Base-by-base conservation (phyloP, 2,797 vertebrate species). In the Manis crassicaudata region DNA sequence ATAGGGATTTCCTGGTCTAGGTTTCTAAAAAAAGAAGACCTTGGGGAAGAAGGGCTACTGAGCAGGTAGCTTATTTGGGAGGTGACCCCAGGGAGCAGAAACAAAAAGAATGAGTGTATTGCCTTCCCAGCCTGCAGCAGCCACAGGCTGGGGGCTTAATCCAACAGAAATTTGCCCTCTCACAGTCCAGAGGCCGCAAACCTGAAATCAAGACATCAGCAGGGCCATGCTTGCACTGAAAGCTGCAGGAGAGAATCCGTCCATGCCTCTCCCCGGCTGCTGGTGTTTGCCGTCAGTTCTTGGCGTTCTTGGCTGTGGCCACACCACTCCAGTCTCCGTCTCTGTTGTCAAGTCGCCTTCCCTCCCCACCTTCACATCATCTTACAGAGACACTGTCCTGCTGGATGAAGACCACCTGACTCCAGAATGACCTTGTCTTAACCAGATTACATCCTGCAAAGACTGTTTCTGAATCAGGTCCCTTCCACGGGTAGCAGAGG, bases 41-140 rank as follows among this genome's bases (percentile, higher is more conserved):
- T 27, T 4, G 21, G 17, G 20, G 21, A 6, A 46, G 7, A 54
- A 32, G 11, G 10, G 37, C 20, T 8, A 0, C 14, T 40, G 5
- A 81, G 46, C 82, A 32, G 46, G 27, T 4, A 18, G 16, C 17
- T 90, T 29, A 29, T 43, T 32, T 23, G 35, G 7, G 37, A 73
- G 32, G 76, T 16, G 7, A 60, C 8, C 4, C 2, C 25, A 27
- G 27, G 35, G 67, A 86, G 25, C 67, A 72, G 67, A 27, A 25
- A 27, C 23, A 25, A 27, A 60, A 60, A 60, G 58, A 27, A 27
- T 4, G 10, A 60, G 58, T 23, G 23, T 21, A 60, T 60, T 60
- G 43, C 23, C 10, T 60, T 11, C 23, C 58, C 58, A 27, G 58
- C 23, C 23, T 60, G 58, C 8, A 9, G 58, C 5, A 60, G 11